Conservation (phyloP, 2,888 invertebrate genomes). For the Enchytraeus crypticus region DNA sequence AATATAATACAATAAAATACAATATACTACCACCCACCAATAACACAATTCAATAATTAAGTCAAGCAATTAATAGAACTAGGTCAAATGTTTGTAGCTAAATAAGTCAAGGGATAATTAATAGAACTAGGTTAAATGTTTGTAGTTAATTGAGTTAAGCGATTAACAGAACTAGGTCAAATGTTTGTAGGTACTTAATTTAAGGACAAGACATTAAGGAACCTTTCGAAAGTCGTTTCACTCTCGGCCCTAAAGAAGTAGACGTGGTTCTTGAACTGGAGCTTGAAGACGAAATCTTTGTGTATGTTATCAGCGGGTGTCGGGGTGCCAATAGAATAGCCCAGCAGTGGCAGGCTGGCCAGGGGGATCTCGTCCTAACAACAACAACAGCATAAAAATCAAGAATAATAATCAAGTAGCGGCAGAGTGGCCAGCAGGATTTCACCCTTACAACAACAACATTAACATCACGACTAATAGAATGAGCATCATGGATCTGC, state of each 20-base stretch:
- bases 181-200: too few species aligned
- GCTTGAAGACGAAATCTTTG: slow-evolving; percentile 91
- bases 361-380: slow-evolving; percentile 81
- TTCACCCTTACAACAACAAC: neutral
- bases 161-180: too few species aligned
- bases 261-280: slow-evolving; percentile 93
- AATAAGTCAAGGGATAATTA: too few species aligned
- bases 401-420: neutral
- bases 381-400: neutral
- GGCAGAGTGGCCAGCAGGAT: neutral
- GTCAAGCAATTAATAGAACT: too few species aligned
- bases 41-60: too few species aligned
- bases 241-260: slow-evolving; percentile 96
- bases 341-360: slow-evolving; percentile 82
- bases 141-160: too few species aligned
- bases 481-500: too few species aligned
- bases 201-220: slow-evolving; percentile 32
- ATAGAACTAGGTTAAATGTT: too few species aligned
- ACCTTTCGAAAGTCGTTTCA: slow-evolving; percentile 86
- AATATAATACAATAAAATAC: too few species aligned
- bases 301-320: slow-evolving; percentile 70
- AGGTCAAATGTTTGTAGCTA: too few species aligned
- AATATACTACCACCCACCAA: too few species aligned
- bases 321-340: slow-evolving; percentile 81
- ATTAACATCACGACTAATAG: too few species aligned